Evolutionary conservation across 64 coral and sea anemone genomes (phyloP).

Genomic region (Cladopsammia gracilis): DNA sequence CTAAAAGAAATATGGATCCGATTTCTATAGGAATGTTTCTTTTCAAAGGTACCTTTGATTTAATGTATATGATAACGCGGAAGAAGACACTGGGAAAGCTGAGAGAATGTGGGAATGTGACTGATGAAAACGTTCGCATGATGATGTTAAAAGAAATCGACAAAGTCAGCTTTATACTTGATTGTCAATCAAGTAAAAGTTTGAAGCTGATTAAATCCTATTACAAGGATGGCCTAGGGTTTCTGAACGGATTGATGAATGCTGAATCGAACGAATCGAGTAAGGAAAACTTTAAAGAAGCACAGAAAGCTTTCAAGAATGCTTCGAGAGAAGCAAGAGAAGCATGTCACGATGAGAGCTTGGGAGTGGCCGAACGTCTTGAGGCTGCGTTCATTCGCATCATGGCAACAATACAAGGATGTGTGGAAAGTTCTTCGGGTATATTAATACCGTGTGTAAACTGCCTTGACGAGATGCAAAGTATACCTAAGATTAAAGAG

Average conservation of each 20-base stretch:
- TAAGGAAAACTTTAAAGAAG: neutral
- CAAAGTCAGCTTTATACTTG: neutral
- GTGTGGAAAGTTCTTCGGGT: neutral
- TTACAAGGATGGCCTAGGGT: neutral
- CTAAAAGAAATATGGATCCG: neutral
- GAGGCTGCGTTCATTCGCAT: neutral
- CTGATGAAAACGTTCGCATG: neutral
- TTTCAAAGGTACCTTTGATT: neutral
- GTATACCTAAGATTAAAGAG: neutral
- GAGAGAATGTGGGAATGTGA: neutral
- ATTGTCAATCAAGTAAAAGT: neutral
- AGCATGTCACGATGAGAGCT: neutral
- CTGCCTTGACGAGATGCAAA: neutral
- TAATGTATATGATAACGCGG: neutral
- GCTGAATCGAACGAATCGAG: neutral
- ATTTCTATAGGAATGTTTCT: neutral
- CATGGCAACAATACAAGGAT: neutral
- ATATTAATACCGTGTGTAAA: neutral
- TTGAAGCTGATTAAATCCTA: neutral
- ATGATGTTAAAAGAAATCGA: neutral
- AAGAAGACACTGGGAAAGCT: neutral
- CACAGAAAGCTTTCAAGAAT: neutral
- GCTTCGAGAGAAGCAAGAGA: neutral
- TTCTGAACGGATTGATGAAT: neutral
- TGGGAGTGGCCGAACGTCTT: neutral